These are phyloP conservation scores for Epizoanthus ramosus DNA, from an alignment of 92 coral and sea anemone species.

Conservation along the genomic window DNA sequence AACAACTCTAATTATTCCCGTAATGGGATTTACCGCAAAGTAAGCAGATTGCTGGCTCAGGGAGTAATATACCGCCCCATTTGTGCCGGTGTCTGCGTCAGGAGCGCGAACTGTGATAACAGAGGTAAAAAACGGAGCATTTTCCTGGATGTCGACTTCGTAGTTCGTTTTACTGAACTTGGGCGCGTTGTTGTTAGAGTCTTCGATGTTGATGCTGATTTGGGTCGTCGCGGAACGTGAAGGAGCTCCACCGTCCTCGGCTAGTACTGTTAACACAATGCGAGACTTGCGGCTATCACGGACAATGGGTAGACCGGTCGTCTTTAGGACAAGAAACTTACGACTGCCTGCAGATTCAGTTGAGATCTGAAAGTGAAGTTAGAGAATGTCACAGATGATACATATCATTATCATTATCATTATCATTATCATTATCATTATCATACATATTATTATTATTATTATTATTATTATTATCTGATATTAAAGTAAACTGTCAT, in stretches of 20 bases:
- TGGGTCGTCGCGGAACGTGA: conserved; percentile 52
- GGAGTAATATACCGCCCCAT: conserved; percentile 79
- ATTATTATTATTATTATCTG: too few relatives aligned
- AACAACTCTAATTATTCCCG: conserved; percentile 71
- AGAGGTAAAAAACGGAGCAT: conserved; percentile 56
- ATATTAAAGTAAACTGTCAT: too few relatives aligned
- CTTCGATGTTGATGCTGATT: conserved; percentile 56
- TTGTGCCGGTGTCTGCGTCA: conserved; percentile 70
- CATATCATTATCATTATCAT: too few relatives aligned
- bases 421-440: too few relatives aligned
- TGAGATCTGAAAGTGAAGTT: neutral
- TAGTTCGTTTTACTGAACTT: conserved; percentile 48
- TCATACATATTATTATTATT: too few relatives aligned
- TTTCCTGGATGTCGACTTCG: conserved; percentile 55
- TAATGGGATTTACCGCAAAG: conserved; percentile 77
- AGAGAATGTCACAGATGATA: too few relatives aligned
- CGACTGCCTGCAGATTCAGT: conserved; percentile 44
- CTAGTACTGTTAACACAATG: conserved; percentile 68
- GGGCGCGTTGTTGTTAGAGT: conserved; percentile 67
- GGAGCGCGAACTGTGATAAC: conserved; percentile 70
- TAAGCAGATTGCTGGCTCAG: conserved; percentile 36
- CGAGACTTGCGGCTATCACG: conserved; percentile 61
- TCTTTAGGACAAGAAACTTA: conserved; percentile 64
- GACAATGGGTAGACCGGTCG: conserved; percentile 55
- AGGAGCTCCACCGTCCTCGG: conserved; percentile 61